These are phyloP conservation scores for Synanthedon andrenaeformis DNA, from an alignment of 2,888 invertebrate species.

Conservation along the genomic window DNA sequence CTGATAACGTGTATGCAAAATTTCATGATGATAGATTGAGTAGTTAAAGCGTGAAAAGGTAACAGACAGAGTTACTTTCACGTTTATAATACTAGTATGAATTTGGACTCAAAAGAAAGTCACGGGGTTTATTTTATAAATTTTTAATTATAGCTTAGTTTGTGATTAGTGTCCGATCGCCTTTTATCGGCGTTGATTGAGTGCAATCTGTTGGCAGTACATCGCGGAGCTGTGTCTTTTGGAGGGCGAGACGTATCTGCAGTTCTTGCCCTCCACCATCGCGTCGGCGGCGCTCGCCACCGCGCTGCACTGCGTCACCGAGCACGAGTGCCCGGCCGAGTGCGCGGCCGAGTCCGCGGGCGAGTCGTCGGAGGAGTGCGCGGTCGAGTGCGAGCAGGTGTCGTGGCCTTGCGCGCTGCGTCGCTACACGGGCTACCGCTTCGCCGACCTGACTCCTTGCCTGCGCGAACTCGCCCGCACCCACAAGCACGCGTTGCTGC, in stretches of 20 bases:
- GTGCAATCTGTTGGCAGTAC: slow-evolving; percentile 65
- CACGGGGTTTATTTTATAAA: not conserved
- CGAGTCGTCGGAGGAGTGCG: slow-evolving; percentile 2
- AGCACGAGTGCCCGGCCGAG: slow-evolving; percentile 5
- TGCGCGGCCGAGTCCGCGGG: slow-evolving; percentile 7
- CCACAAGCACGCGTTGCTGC: slow-evolving; percentile 74
- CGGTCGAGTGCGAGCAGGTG: slow-evolving; percentile 23
- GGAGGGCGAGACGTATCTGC: slow-evolving; percentile 88
- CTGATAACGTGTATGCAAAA: no score
- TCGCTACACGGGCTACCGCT: slow-evolving; percentile 75
- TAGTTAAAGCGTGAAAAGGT: no score
- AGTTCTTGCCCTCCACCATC: slow-evolving; percentile 83
- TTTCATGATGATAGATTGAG: no score
- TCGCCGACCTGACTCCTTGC: slow-evolving; percentile 73
- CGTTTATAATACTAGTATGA: no score
- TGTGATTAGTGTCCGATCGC: no score
- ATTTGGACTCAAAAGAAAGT: not conserved
- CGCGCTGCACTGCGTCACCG: slow-evolving; percentile 77
- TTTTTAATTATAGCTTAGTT: no score
- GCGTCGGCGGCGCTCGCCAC: slow-evolving; percentile 86
- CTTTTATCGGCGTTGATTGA: no score
- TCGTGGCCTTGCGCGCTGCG: slow-evolving; percentile 78
- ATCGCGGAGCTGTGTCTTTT: slow-evolving; percentile 86
- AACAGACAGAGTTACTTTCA: no score
- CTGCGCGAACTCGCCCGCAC: slow-evolving; percentile 77